Percentiles rank a stretch among this genome's conserved stretches.
phyloP scores from a whole-genome alignment of 2,888 invertebrate genomes.

The Acanthopleura granulata region DNA sequence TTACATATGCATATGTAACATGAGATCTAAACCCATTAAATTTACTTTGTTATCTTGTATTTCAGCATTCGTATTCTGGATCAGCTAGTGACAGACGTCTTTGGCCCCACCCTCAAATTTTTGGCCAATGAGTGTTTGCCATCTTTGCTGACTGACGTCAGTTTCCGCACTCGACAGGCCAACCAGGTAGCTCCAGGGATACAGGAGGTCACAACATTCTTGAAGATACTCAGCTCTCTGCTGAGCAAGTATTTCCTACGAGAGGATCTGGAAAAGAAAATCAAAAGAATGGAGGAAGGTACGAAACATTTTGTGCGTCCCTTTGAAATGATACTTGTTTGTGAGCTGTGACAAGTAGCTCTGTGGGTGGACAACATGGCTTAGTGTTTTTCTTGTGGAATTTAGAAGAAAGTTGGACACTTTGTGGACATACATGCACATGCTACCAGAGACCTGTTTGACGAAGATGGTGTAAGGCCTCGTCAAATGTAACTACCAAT shows the following conservation, averaged over 20 bases:
- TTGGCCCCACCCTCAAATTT: constrained; percentile 61
- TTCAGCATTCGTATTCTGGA: constrained; percentile 59
- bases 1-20: background rate
- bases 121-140: constrained; percentile 50
- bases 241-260: constrained; percentile 57
- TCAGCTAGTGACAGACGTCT: constrained; percentile 58
- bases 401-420: too few species aligned
- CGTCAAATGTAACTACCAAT: too few species aligned
- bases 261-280: constrained; percentile 60
- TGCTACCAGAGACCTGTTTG: too few species aligned
- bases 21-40: background rate
- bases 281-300: constrained; percentile 34
- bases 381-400: background rate
- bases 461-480: too few species aligned
- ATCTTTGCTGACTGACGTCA: constrained; percentile 51
- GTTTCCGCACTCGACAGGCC: constrained; percentile 31
- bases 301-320: too few species aligned
- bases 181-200: constrained; percentile 53
- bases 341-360: background rate
- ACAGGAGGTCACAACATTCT: constrained; percentile 59
- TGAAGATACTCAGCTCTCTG: constrained; percentile 59
- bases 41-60: background rate
- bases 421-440: too few species aligned
- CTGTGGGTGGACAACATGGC: background rate
- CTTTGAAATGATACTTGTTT: too few species aligned